These are phyloP conservation scores for Eulithis testata DNA, from an alignment of 2,888 invertebrate genomes.

Conservation along the genomic window DNA sequence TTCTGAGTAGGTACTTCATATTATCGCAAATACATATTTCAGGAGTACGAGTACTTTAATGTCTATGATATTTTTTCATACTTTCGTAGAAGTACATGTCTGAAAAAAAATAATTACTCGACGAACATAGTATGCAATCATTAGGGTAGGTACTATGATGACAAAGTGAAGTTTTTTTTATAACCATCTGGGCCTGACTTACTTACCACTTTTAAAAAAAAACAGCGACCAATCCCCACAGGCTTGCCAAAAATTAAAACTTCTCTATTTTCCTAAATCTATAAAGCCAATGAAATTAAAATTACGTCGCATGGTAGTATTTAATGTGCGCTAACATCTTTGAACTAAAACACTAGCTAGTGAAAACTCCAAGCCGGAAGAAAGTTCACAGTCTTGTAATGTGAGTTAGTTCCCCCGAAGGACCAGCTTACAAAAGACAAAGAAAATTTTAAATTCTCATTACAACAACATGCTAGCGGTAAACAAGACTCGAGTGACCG, in stretches of 20 bases:
- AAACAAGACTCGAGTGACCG: constrained; percentile 37
- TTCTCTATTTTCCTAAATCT: background rate
- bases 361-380: constrained; percentile 31
- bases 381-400: constrained; percentile 39
- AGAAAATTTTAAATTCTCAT: constrained; percentile 39
- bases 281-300: background rate
- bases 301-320: background rate
- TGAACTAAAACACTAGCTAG: constrained; percentile 33
- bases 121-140: too few relatives aligned
- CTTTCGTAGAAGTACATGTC: too few relatives aligned
- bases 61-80: background rate
- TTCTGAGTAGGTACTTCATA: background rate
- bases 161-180: too few relatives aligned
- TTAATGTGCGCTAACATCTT: constrained; percentile 15
- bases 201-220: too few relatives aligned
- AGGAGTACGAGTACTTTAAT: background rate
- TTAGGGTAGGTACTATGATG: too few relatives aligned
- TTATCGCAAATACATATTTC: constrained; percentile 14
- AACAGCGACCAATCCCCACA: too few relatives aligned
- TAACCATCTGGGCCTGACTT: too few relatives aligned
- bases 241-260: too few relatives aligned
- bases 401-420: constrained; percentile 36
- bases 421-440: constrained; percentile 31
- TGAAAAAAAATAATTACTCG: too few relatives aligned
- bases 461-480: constrained; percentile 35